A percentile compares a stretch with the other conserved stretches of the same genome.
Evolutionary conservation across 2,888 invertebrate species (phyloP).

Genomic region (Caenorhabditis sp.): DNA sequence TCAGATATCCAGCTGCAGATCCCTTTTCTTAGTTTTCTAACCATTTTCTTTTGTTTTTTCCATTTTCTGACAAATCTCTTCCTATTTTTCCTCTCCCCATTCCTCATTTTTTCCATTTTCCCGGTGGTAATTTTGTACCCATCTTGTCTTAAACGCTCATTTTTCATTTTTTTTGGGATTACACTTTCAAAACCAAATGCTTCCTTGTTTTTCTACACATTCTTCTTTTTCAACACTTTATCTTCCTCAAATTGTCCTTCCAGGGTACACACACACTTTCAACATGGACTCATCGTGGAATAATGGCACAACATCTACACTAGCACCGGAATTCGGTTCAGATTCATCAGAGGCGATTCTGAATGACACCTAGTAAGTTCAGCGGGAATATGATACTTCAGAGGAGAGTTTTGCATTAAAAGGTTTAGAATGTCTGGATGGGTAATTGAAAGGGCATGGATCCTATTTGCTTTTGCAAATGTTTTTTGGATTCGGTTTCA

Average conservation of each 20-base stretch:
- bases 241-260: neutral
- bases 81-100: neutral
- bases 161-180: neutral
- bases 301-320: neutral
- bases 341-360: constrained; percentile 27
- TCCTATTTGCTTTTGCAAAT: neutral
- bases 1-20: too few species aligned
- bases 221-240: too few species aligned
- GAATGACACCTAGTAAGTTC: constrained; percentile 48
- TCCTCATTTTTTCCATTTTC: neutral
- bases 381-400: neutral
- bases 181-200: neutral
- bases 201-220: neutral
- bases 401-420: neutral
- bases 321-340: neutral
- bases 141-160: neutral
- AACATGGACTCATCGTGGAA: constrained; percentile 7
- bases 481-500: neutral
- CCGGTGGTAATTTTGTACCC: too few species aligned
- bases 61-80: neutral
- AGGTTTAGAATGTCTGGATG: neutral
- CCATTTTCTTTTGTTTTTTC: neutral
- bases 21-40: neutral
- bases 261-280: constrained; percentile 2
- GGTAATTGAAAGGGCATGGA: neutral